A percentile compares a stretch with the other conserved stretches of the same genome.
Conservation (phyloP, 2,797 vertebrate genomes). For the Squalus acanthias region DNA sequence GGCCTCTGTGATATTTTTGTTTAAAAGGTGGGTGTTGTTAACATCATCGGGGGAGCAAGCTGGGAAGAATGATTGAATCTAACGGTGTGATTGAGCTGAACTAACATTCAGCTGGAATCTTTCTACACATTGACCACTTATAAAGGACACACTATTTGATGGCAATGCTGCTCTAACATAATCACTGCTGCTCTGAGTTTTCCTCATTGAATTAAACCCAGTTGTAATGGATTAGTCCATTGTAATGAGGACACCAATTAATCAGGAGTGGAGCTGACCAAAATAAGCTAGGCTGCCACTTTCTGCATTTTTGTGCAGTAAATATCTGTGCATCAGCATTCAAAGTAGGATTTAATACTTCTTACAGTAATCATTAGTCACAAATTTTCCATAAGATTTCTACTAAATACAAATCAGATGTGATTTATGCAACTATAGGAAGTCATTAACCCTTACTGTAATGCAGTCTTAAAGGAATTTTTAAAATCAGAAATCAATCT, state of each 20-base stretch:
- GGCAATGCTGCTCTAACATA: neutral
- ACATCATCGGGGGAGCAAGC: neutral
- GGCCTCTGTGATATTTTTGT: neutral
- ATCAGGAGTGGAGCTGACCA: neutral
- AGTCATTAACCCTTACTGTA: neutral
- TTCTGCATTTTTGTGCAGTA: neutral
- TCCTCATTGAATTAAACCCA: neutral
- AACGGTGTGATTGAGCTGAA: neutral
- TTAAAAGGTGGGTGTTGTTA: neutral
- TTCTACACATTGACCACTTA: neutral
- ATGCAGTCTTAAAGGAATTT: neutral
- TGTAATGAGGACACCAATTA: neutral
- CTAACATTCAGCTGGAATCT: neutral
- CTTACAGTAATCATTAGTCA: slow-evolving; percentile 14
- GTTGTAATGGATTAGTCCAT: neutral
- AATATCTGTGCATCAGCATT: neutral
- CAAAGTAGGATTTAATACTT: neutral
- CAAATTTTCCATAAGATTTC: slow-evolving; percentile 1
- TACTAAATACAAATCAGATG: slow-evolving; percentile 21
- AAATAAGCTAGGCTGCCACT: neutral
- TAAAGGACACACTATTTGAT: neutral
- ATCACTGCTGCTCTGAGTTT: neutral
- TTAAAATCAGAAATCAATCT: neutral
- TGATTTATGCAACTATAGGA: neutral
- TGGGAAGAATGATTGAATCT: neutral